A percentile compares a stretch with the other conserved stretches of the same genome.
phyloP scores from a whole-genome alignment of 2,797 vertebrate species.

The Odontamblyopus lacepedii region DNA sequence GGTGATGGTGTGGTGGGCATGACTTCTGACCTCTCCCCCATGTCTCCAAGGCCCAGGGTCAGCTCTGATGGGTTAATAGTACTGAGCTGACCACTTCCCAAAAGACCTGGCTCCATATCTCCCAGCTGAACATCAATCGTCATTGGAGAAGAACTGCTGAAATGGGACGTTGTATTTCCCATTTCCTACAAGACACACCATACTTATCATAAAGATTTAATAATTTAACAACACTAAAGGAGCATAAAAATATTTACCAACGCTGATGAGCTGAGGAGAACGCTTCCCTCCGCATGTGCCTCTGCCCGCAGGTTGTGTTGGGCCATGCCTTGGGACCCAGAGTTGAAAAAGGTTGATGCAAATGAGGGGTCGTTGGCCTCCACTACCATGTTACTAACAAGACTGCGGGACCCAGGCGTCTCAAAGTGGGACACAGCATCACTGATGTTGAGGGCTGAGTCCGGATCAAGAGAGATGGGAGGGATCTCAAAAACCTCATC shows the following conservation, averaged over 20 bases:
- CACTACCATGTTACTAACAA: conserved; percentile 74
- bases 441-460: conserved; percentile 83
- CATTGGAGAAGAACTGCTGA: conserved; percentile 88
- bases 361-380: conserved; percentile 79
- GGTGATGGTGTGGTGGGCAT: conserved; percentile 86
- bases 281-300: conserved; percentile 70
- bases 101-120: conserved; percentile 83
- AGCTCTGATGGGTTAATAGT: conserved; percentile 92
- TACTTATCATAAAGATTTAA: background rate
- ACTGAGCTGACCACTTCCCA: conserved; percentile 83
- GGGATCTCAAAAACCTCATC: conserved; percentile 96
- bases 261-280: conserved; percentile 77
- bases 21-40: conserved; percentile 80
- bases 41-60: conserved; percentile 83
- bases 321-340: conserved; percentile 74
- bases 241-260: conserved; percentile 59
- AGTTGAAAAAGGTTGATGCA: conserved; percentile 78
- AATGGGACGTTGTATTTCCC: conserved; percentile 86
- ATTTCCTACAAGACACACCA: conserved; percentile 76
- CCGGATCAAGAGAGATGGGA: conserved; percentile 89
- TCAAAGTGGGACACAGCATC: conserved; percentile 89
- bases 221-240: background rate
- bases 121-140: conserved; percentile 90
- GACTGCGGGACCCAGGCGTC: conserved; percentile 70
- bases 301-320: conserved; percentile 73